Conservation (phyloP, 2,797 vertebrate species). For the Hemitrygon akajei region DNA sequence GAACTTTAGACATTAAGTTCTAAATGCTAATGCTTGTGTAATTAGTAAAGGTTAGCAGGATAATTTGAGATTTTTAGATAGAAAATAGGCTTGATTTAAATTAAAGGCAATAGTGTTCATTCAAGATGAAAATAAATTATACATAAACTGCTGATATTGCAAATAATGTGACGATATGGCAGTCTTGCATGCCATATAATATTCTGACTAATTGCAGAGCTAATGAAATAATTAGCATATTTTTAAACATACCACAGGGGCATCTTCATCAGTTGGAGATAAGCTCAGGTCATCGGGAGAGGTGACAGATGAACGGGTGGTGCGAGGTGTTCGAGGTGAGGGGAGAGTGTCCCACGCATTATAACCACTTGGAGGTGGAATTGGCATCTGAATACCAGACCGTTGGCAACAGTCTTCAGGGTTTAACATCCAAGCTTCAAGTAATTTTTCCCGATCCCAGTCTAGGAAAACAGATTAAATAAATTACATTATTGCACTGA, state of each 20-base stretch:
- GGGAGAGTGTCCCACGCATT: constrained; percentile 96
- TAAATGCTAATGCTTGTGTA: background rate
- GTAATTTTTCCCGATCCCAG: constrained; percentile 95
- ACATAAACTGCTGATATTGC: background rate
- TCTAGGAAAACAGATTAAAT: constrained; percentile 56
- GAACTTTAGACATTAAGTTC: background rate
- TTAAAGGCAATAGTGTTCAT: background rate
- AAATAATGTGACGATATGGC: background rate
- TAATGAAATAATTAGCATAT: background rate
- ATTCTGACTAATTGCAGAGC: background rate
- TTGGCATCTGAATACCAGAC: constrained; percentile 94
- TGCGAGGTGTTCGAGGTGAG: constrained; percentile 85
- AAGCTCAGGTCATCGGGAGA: constrained; percentile 91
- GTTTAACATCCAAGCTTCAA: constrained; percentile 96
- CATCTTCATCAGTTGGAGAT: constrained; percentile 76
- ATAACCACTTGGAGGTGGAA: constrained; percentile 85
- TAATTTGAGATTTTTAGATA: background rate
- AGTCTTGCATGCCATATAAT: background rate
- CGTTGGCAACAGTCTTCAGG: constrained; percentile 92
- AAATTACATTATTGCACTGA: background rate
- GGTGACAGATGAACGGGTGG: constrained; percentile 80
- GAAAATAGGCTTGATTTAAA: background rate
- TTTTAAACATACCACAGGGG: constrained; percentile 66
- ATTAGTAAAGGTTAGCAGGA: background rate
- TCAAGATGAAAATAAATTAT: background rate